Percentiles rank a stretch among this genome's conserved stretches.
These are phyloP conservation scores for Rhagologus leucostigma DNA, from an alignment of 2,113 vertebrate species.

Conservation along the genomic window DNA sequence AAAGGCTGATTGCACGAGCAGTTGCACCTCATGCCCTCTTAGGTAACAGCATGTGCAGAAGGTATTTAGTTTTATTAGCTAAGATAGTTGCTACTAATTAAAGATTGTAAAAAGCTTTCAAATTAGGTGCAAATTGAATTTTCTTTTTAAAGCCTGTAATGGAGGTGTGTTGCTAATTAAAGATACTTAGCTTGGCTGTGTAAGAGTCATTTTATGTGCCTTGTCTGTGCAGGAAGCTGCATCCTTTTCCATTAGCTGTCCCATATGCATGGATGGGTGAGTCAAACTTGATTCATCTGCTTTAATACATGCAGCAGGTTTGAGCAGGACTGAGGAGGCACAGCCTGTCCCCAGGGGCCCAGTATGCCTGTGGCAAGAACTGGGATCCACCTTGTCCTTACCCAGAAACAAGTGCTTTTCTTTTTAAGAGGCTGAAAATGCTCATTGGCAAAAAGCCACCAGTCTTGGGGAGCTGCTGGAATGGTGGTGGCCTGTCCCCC, in stretches of 20 bases:
- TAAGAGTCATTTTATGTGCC: not conserved
- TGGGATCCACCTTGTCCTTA: not conserved
- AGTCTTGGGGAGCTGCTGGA: not conserved
- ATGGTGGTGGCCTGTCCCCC: rapidly evolving
- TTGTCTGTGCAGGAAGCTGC: not conserved
- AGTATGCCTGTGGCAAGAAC: not conserved
- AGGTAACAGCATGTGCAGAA: not conserved
- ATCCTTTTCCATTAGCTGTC: not conserved
- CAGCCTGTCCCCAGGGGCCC: not conserved
- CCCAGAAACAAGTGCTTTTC: not conserved
- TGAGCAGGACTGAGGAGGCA: not conserved
- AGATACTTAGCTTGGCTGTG: not conserved
- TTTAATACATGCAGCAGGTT: not conserved
- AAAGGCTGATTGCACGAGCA: not conserved
- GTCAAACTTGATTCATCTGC: rapidly evolving
- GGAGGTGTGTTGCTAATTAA: not conserved
- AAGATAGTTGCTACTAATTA: conserved; percentile 15
- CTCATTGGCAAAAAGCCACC: not conserved
- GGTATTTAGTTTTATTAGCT: not conserved
- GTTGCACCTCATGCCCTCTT: not conserved
- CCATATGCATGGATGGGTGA: rapidly evolving
- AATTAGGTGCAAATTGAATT: not conserved
- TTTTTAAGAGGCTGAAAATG: not conserved
- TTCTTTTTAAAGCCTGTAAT: not conserved
- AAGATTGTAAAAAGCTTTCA: not conserved